A percentile compares a stretch with the other conserved stretches of the same genome.
phyloP scores from a whole-genome alignment of 2,888 invertebrate genomes.

The Phengaris alcon region DNA sequence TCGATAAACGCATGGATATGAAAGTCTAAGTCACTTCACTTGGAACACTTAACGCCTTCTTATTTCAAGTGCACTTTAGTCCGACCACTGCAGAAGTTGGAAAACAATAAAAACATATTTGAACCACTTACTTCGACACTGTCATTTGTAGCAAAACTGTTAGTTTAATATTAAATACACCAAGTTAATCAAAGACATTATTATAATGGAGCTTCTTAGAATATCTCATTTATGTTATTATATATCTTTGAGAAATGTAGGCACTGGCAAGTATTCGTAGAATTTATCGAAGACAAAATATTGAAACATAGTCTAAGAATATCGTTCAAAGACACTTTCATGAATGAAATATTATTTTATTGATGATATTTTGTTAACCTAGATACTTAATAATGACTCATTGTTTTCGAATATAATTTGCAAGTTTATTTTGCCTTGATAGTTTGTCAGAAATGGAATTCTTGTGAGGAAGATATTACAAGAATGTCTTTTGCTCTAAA shows the following conservation, averaged over 20 bases:
- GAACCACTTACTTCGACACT: slow-evolving; percentile 8
- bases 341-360: neutral
- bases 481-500: neutral
- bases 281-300: slow-evolving; percentile 12
- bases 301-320: neutral
- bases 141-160: neutral
- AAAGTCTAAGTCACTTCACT: slow-evolving; percentile 36
- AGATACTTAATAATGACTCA: neutral
- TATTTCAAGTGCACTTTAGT: slow-evolving; percentile 33
- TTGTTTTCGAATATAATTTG: neutral
- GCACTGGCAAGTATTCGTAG: neutral
- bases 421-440: neutral
- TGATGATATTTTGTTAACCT: neutral
- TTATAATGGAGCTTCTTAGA: neutral
- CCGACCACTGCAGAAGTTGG: slow-evolving; percentile 30
- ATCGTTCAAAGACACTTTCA: neutral
- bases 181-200: neutral
- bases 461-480: neutral
- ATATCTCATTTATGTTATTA: neutral
- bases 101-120: slow-evolving; percentile 29
- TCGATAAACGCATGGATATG: slow-evolving; percentile 40
- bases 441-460: slow-evolving; percentile 3
- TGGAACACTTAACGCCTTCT: slow-evolving; percentile 42
- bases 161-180: neutral
- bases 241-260: neutral